Evolutionary conservation across 2,113 vertebrate species (phyloP).

Genomic region (Canis aureus): DNA sequence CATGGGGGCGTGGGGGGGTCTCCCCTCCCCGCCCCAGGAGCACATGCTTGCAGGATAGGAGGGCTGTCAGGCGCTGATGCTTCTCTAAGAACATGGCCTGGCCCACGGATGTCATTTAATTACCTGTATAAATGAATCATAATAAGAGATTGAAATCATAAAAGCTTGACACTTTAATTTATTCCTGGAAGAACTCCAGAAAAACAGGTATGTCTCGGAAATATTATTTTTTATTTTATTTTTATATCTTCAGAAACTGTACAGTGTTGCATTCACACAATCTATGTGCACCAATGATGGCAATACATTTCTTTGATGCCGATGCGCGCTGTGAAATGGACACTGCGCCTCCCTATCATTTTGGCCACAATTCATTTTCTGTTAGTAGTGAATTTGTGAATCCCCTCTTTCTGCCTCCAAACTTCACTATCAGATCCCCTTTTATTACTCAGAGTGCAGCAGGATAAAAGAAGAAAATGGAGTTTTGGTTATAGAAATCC

Average conservation of each 20-base stretch:
- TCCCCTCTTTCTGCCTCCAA: background rate
- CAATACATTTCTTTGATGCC: background rate
- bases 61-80: no score
- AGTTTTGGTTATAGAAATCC: background rate
- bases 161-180: background rate
- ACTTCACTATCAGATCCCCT: background rate
- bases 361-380: background rate
- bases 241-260: background rate
- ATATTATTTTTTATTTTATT: background rate
- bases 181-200: background rate
- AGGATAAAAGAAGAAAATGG: background rate
- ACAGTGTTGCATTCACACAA: background rate
- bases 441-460: background rate
- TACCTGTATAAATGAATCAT: background rate
- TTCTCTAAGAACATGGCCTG: background rate
- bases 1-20: background rate
- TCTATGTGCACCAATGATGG: background rate
- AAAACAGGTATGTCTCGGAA: background rate
- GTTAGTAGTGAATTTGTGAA: background rate
- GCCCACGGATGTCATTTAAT: rapidly evolving
- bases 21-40: background rate
- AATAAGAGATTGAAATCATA: background rate
- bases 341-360: background rate
- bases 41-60: rapidly evolving
- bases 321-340: background rate